Evolutionary conservation across 2,888 invertebrate species (phyloP).

Genomic region (Melieria picta): DNA sequence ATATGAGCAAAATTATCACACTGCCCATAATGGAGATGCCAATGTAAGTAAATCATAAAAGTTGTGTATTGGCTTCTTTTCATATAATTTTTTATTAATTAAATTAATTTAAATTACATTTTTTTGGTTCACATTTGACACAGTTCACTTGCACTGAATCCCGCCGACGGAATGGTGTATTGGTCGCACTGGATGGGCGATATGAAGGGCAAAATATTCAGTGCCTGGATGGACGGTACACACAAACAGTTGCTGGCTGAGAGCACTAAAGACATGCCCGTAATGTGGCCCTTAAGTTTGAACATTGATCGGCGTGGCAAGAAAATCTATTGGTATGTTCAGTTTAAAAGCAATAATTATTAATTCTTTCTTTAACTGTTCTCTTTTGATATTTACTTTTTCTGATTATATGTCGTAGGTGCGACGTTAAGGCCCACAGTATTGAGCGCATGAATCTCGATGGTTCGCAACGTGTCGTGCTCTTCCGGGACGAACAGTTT

Average conservation of each 20-base stretch:
- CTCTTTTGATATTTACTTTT: not conserved
- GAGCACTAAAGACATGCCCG: slow-evolving; percentile 71
- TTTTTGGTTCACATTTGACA: slow-evolving; percentile 22
- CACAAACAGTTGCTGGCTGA: slow-evolving; percentile 70
- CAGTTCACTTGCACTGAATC: slow-evolving; percentile 76
- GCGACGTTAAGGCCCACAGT: slow-evolving; percentile 76
- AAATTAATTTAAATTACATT: slow-evolving; percentile 1
- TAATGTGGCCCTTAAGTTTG: slow-evolving; percentile 79
- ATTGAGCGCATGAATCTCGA: slow-evolving; percentile 74
- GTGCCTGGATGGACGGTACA: slow-evolving; percentile 80
- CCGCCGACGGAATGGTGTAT: slow-evolving; percentile 77
- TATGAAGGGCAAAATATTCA: slow-evolving; percentile 72
- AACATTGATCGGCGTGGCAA: slow-evolving; percentile 72
- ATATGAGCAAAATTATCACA: slow-evolving; percentile 69
- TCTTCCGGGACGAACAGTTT: slow-evolving; percentile 68
- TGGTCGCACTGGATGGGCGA: slow-evolving; percentile 76
- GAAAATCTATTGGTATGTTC: slow-evolving; percentile 70
- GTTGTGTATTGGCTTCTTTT: not conserved
- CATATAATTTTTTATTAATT: not conserved
- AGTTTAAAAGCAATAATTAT: no score
- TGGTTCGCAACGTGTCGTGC: slow-evolving; percentile 68
- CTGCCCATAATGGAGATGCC: slow-evolving; percentile 69
- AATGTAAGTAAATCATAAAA: slow-evolving; percentile 66
- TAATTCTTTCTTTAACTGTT: not conserved
- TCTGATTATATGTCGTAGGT: slow-evolving; percentile 62